Evolutionary conservation across 2,797 vertebrate genomes (phyloP), one percentile per base, ranked within the genome.

Genomic region (Dryobates pubescens): DNA sequence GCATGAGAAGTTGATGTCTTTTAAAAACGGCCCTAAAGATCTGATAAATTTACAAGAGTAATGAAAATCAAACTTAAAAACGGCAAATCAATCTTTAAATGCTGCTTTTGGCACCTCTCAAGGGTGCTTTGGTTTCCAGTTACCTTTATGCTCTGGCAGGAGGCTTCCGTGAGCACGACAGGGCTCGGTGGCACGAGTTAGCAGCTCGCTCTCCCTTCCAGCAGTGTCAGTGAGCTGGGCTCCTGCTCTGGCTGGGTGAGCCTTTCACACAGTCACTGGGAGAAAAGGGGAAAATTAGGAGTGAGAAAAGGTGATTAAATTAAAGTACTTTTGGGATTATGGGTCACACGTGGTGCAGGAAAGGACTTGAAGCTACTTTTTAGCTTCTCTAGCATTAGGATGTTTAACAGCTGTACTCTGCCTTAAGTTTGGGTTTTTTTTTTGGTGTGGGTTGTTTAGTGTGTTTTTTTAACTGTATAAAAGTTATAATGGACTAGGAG

Each of bases 1-100:
- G 51, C 29, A 53, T 51, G 14, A 85, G 43, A 94, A 85, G 8
- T 29, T 80, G 72, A 63, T 88, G 26, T 80, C 56, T 86, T 83
- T 92, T 89, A 19, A 88, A 81, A 92, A 61, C 30, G 43, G 20
- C 53, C 88, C 26, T 91, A 67, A 89, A 83, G 76, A 57, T 78
- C 74, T 89, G 71, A 79, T 81, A 83, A 61, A 90, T 89, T 93
- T 93, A 89, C 70, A 86, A 73, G 64, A 84, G 53, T 61, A 86
- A 68, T 93, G 86, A 95, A 94, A 88, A 90, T 88, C 68, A 88
- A 88, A 84, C 45, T 62, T 86, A 6, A 76, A 93, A 91, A 73
- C 81, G 95, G 75, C 72, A 77, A 69, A 77, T 74, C 2, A 3
- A 82, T 91, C 61, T 89, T 84, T 91, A 90, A 92, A 90, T 94